phyloP scores from a whole-genome alignment of 2,113 vertebrate genomes.

The Gopherus evgoodei region DNA sequence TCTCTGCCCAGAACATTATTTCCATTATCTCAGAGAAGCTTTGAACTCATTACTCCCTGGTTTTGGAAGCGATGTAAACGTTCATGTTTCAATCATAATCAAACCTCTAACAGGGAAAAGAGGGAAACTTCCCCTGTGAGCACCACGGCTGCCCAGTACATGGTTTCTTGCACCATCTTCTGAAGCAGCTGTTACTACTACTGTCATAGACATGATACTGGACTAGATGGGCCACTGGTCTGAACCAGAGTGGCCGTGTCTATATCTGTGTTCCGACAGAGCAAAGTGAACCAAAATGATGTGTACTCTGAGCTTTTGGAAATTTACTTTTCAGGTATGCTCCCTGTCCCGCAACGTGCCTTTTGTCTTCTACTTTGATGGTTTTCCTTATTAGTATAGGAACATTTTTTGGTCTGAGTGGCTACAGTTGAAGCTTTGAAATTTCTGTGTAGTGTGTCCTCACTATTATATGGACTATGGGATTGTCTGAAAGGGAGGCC shows the following conservation, averaged over 20 bases:
- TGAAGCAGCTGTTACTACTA: not conserved
- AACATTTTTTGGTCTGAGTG: not conserved
- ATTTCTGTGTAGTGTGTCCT: not conserved
- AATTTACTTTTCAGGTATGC: not conserved
- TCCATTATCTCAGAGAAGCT: not conserved
- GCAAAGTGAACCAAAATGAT: not conserved
- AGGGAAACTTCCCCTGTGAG: not conserved
- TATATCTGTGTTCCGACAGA: not conserved
- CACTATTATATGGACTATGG: not conserved
- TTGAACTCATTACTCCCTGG: rapidly evolving
- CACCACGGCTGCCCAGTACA: not conserved
- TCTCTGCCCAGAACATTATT: rapidly evolving
- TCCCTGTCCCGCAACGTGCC: not conserved
- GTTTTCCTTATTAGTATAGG: not conserved
- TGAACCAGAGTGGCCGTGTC: not conserved
- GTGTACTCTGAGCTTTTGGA: not conserved
- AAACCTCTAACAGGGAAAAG: not conserved
- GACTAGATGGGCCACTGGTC: not conserved
- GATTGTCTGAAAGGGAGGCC: not conserved
- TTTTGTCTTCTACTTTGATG: not conserved
- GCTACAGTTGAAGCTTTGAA: not conserved
- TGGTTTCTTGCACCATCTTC: not conserved
- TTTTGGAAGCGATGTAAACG: not conserved
- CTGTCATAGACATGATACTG: not conserved
- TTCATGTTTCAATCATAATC: not conserved